Evolutionary conservation across 2,113 vertebrate species (phyloP).

Genomic region (Promerops cafer): DNA sequence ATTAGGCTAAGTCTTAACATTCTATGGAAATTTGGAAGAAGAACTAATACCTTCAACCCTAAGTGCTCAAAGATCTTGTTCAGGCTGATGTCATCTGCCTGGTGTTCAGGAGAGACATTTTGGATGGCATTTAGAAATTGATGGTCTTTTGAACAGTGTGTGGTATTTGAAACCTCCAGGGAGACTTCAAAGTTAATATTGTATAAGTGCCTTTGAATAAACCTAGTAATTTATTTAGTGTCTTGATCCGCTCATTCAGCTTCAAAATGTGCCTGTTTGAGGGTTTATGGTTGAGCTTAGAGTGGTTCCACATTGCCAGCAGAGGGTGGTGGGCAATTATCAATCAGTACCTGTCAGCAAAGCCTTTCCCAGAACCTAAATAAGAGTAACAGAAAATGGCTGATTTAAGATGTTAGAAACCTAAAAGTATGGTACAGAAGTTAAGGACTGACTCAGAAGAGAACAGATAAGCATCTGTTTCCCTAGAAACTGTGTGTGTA

Average conservation of each 20-base stretch:
- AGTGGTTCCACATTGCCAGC: neutral
- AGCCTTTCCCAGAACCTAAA: neutral
- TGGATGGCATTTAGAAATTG: constrained; percentile 7
- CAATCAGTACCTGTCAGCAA: neutral
- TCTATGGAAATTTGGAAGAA: neutral
- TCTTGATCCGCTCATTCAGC: neutral
- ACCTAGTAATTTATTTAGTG: neutral
- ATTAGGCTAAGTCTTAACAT: neutral
- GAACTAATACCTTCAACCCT: neutral
- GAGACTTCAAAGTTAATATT: constrained; percentile 16
- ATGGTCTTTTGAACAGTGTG: neutral
- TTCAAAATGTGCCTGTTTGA: neutral
- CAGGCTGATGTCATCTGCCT: neutral
- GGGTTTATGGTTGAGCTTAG: neutral
- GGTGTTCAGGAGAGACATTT: neutral
- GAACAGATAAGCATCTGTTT: neutral
- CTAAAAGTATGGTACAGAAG: neutral
- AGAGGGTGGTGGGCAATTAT: neutral
- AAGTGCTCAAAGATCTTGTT: neutral
- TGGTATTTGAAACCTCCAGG: neutral
- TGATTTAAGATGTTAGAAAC: neutral
- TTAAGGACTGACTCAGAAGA: neutral
- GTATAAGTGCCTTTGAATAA: constrained; percentile 14
- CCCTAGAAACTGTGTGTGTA: neutral
- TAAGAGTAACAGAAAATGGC: neutral